phyloP scores from a whole-genome alignment of 1,140 invertebrate genomes.

The Aphidius ervi region DNA sequence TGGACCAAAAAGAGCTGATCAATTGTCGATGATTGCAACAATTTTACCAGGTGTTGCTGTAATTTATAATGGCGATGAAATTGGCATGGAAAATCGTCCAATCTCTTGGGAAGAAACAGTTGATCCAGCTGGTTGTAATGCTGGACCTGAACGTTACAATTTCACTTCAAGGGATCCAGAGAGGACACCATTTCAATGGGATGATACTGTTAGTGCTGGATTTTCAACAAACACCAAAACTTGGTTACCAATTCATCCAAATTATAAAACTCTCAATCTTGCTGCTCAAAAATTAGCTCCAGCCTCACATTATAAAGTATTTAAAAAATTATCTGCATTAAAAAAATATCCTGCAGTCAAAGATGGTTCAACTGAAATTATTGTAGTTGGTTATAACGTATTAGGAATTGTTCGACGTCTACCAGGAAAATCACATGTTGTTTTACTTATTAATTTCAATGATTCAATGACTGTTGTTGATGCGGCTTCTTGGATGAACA shows the following conservation, averaged over 20 bases:
- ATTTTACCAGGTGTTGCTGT: conserved; percentile 69
- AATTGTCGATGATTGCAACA: conserved; percentile 64
- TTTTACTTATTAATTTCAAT: conserved; percentile 31
- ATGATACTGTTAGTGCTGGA: conserved; percentile 52
- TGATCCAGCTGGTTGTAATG: conserved; percentile 52
- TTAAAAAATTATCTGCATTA: conserved; percentile 73
- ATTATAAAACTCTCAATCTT: conserved; percentile 57
- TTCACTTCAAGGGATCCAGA: conserved; percentile 54
- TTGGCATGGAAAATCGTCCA: conserved; percentile 62
- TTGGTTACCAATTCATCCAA: conserved; percentile 63
- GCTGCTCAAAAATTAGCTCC: conserved; percentile 35
- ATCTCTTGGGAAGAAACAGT: conserved; percentile 52
- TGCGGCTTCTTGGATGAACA: conserved; percentile 23
- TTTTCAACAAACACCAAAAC: conserved; percentile 53
- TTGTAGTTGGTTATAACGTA: conserved; percentile 39
- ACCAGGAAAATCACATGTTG: background rate
- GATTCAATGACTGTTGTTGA: conserved; percentile 20
- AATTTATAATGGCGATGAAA: conserved; percentile 76
- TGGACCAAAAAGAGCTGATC: conserved; percentile 61
- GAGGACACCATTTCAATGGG: conserved; percentile 63
- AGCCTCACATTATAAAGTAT: conserved; percentile 53
- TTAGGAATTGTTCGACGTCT: conserved; percentile 33
- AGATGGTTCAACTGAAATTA: conserved; percentile 39
- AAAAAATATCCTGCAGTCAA: conserved; percentile 62
- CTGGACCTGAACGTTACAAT: conserved; percentile 46